A percentile compares a stretch with the other conserved stretches of the same genome.
Conservation (phyloP, 1,140 invertebrate species). For the Sitodiplosis mosellana region DNA sequence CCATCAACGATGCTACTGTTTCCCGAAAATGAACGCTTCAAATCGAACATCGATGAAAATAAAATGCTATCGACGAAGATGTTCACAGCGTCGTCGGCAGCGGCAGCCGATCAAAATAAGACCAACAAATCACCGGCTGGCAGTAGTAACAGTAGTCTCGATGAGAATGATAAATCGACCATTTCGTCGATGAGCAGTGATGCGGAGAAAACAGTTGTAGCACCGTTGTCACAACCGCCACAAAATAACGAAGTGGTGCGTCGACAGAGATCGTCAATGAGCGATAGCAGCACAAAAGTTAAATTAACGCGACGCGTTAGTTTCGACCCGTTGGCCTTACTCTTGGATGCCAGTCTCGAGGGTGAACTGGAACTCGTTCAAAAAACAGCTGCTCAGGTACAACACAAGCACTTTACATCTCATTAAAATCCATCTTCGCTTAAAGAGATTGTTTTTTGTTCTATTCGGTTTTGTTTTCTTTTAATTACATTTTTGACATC, state of each 20-base stretch:
- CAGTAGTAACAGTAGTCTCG: slow-evolving; percentile 9
- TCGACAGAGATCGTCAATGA: slow-evolving; percentile 55
- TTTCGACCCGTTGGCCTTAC: slow-evolving; percentile 90
- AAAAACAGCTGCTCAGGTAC: slow-evolving; percentile 83
- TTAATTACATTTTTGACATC: too few species aligned
- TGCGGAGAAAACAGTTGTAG: slow-evolving; percentile 31
- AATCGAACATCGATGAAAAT: slow-evolving; percentile 12
- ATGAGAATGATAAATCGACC: slow-evolving; percentile 32
- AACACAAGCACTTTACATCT: neutral
- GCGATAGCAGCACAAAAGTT: slow-evolving; percentile 45
- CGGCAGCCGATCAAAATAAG: too few species aligned
- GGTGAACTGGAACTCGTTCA: slow-evolving; percentile 94
- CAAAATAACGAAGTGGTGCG: slow-evolving; percentile 32
- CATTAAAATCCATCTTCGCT: neutral
- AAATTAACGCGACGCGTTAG: slow-evolving; percentile 69
- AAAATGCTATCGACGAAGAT: too few species aligned
- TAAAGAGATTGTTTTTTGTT: too few species aligned
- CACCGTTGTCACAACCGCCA: neutral
- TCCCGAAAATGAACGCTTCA: slow-evolving; percentile 40
- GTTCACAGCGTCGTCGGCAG: too few species aligned
- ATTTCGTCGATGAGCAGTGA: slow-evolving; percentile 23
- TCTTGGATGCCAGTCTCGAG: slow-evolving; percentile 93
- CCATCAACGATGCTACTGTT: slow-evolving; percentile 56
- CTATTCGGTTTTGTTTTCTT: slow-evolving; percentile 29
- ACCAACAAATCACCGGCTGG: slow-evolving; percentile 6